Conservation (phyloP, 1,140 invertebrate genomes). For the Conus betulinus region DNA sequence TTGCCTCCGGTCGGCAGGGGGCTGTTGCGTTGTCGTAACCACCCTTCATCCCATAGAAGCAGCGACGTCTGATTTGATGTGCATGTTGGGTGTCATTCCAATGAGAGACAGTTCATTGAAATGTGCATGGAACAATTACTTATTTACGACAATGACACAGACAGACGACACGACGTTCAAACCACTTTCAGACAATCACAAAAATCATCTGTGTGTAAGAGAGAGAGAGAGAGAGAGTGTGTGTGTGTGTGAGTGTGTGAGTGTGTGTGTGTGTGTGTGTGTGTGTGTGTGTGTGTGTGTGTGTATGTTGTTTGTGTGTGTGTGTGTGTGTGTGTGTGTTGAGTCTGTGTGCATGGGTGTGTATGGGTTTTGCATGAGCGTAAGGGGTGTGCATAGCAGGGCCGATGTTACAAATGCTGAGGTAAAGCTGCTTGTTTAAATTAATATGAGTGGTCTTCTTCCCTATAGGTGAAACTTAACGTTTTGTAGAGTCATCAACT, state of each 20-base stretch:
- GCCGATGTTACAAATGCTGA: neutral
- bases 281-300: neutral
- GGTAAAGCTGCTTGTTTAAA: neutral
- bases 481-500: no score
- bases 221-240: no score
- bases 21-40: neutral
- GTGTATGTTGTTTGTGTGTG: no score
- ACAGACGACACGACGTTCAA: neutral
- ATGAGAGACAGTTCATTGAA: constrained; percentile 4
- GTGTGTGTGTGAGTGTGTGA: neutral
- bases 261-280: neutral
- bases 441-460: neutral
- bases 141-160: neutral
- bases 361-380: neutral
- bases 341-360: neutral
- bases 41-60: neutral
- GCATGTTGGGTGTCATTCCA: constrained; percentile 13
- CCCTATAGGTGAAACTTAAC: neutral
- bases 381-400: neutral
- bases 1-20: neutral
- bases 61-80: neutral
- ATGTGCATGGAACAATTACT: neutral
- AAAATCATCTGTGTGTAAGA: neutral
- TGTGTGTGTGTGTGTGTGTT: no score
- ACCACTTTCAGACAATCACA: neutral